Percentiles rank a stretch among this genome's conserved stretches.
phyloP scores from a whole-genome alignment of 2,113 vertebrate genomes.

The Mustela nigripes region DNA sequence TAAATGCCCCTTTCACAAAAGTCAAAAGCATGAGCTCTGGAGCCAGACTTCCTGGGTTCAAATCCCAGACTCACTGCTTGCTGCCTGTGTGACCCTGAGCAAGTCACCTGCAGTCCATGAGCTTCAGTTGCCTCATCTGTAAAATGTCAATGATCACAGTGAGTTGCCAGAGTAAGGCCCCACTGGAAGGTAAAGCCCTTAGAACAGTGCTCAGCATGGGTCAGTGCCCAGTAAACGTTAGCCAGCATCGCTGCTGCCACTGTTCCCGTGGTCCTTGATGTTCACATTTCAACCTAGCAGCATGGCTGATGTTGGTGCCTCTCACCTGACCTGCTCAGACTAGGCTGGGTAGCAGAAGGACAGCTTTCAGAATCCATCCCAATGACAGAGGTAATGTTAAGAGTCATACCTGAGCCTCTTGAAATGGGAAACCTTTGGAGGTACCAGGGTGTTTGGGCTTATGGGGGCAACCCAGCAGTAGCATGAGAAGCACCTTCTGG shows the following conservation, averaged over 20 bases:
- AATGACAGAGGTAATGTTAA: neutral
- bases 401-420: neutral
- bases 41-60: neutral
- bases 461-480: neutral
- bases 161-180: neutral
- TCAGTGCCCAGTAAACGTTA: neutral
- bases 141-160: neutral
- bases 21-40: neutral
- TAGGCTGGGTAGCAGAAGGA: neutral
- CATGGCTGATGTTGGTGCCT: no score
- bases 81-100: neutral
- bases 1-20: neutral
- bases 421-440: neutral
- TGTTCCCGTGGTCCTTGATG: neutral
- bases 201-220: neutral
- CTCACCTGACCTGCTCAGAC: neutral
- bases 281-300: neutral
- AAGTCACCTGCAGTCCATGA: neutral
- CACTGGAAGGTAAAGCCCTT: neutral
- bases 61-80: neutral
- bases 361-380: neutral
- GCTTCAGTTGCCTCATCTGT: neutral
- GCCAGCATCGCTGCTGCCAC: accelerated
- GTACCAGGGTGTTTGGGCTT: neutral
- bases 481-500: neutral